Conservation (phyloP, 2,113 vertebrate species). For the Thalassarche chlororhynchos region DNA sequence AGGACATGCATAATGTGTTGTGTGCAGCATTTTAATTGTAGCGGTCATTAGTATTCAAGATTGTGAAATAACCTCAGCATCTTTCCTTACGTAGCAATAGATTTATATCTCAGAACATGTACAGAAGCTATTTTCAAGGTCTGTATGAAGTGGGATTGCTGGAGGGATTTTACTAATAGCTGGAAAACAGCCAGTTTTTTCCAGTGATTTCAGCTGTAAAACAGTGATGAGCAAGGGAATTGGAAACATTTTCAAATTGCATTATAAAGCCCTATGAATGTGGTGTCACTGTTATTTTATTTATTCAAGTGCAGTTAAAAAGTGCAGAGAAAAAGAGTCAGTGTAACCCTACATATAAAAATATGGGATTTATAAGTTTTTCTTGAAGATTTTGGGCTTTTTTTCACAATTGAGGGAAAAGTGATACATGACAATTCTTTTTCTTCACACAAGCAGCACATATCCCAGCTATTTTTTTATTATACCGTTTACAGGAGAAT, state of each 20-base stretch:
- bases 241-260: slow-evolving; percentile 23
- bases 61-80: not conserved
- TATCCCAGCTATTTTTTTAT: not conserved
- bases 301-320: not conserved
- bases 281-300: not conserved
- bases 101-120: not conserved
- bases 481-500: not conserved
- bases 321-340: not conserved
- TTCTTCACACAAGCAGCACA: not conserved
- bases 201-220: slow-evolving; percentile 40
- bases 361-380: not conserved
- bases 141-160: not conserved
- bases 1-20: not conserved
- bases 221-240: not conserved
- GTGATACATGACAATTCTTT: not conserved
- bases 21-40: not conserved
- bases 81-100: not conserved
- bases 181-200: not conserved
- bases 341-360: not conserved
- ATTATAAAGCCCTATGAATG: not conserved
- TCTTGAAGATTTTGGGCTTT: not conserved
- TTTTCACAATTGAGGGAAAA: not conserved
- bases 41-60: slow-evolving; percentile 3
- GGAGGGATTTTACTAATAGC: slow-evolving; percentile 27
- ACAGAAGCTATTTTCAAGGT: slow-evolving; percentile 11